Evolutionary conservation across 2,888 invertebrate species (phyloP).

Genomic region (Oscheius sp.): DNA sequence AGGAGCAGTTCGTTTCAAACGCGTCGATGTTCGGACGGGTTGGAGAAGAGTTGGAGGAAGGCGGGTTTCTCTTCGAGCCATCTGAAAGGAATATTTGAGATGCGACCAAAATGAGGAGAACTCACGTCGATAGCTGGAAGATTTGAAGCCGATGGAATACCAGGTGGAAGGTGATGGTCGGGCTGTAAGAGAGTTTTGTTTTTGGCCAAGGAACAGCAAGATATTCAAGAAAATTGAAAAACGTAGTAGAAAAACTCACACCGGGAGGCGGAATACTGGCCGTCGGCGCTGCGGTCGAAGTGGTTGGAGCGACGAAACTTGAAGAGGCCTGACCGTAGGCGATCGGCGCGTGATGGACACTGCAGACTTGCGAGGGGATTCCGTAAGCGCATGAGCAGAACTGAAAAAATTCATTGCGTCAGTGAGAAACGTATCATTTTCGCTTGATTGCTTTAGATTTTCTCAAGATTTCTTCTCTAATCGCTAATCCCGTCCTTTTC

Average conservation of each 20-base stretch:
- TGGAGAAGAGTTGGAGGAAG: conserved; percentile 11
- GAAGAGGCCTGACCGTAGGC: conserved; percentile 34
- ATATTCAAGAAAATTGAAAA: neutral
- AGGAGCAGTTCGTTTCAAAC: conserved; percentile 23
- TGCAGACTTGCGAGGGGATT: conserved; percentile 14
- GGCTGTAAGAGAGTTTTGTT: neutral
- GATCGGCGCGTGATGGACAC: conserved; percentile 31
- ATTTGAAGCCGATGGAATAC: neutral
- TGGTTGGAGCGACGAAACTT: conserved; percentile 19
- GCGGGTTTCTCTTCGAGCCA: conserved; percentile 9
- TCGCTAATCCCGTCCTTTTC: too few relatives aligned
- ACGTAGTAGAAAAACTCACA: neutral
- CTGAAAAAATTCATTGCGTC: neutral
- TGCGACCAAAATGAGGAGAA: conserved; percentile 3
- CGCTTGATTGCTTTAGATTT: too few relatives aligned
- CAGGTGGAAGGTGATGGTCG: neutral
- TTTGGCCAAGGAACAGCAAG: neutral
- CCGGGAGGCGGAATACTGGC: neutral
- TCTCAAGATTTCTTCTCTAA: too few relatives aligned
- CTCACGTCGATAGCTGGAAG: neutral
- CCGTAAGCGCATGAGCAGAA: conserved; percentile 19
- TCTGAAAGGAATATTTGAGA: conserved; percentile 1
- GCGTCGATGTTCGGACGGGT: neutral
- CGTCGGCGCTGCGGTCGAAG: neutral
- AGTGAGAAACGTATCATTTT: too few relatives aligned